A percentile compares a stretch with the other conserved stretches of the same genome.
Conservation (phyloP, 2,888 invertebrate species). For the Acanthopleura granulata region DNA sequence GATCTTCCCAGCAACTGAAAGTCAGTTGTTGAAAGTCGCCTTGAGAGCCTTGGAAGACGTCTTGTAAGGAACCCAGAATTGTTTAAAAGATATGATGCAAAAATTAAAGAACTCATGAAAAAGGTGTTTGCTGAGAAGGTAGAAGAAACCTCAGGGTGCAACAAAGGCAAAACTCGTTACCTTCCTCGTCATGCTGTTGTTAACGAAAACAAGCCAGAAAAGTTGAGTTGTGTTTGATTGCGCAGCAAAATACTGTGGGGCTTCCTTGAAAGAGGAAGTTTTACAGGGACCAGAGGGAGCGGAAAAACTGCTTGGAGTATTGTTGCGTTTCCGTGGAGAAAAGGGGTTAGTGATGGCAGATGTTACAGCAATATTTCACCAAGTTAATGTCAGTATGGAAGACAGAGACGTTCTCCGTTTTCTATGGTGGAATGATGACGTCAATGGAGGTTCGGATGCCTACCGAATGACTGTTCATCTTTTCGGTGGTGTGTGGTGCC, state of each 20-base stretch:
- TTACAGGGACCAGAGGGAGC: conserved; percentile 14
- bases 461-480: conserved; percentile 23
- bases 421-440: conserved; percentile 6
- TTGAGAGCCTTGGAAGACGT: not conserved
- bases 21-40: not conserved
- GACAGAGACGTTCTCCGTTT: conserved; percentile 9
- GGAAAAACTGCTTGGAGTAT: not conserved
- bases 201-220: not conserved
- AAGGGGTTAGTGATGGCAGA: conserved; percentile 15
- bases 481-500: conserved; percentile 20
- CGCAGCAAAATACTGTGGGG: not conserved
- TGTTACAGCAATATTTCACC: conserved; percentile 21
- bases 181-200: conserved; percentile 9
- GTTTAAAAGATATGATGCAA: not conserved
- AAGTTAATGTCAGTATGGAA: conserved; percentile 4
- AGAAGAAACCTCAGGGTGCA: too few relatives aligned
- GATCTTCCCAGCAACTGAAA: conserved; percentile 2
- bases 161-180: not conserved
- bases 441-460: not conserved
- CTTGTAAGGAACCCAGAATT: not conserved
- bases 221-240: conserved; percentile 22
- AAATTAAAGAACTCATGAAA: not conserved
- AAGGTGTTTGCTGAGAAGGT: conserved; percentile 17
- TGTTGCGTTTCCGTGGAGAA: not conserved
- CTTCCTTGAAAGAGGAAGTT: not conserved